These are phyloP conservation scores for Heliangelus exortis DNA, from an alignment of 2,797 vertebrate genomes.

Conservation along the genomic window DNA sequence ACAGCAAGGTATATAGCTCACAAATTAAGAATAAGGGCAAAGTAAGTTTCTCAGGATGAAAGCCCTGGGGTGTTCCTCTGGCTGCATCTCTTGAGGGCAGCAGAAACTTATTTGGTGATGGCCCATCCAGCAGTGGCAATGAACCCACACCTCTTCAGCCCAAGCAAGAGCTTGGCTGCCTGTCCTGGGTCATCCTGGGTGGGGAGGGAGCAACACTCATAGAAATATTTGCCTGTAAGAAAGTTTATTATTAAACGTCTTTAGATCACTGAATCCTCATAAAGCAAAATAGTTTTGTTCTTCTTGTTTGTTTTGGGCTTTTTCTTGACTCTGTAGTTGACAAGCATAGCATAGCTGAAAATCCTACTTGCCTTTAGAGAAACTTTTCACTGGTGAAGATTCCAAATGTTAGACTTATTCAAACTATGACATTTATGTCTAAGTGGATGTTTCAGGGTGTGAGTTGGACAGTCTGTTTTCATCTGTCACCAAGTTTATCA, in stretches of 20 bases:
- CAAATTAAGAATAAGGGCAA: not conserved
- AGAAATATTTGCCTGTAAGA: not conserved
- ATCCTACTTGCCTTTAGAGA: not conserved
- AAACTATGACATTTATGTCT: constrained; percentile 12
- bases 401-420: not conserved
- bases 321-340: not conserved
- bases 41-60: not conserved
- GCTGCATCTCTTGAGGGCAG: not conserved
- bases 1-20: not conserved
- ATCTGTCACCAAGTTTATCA: not conserved
- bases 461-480: not conserved
- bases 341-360: not conserved
- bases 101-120: not conserved
- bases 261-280: not conserved
- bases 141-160: not conserved
- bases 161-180: not conserved
- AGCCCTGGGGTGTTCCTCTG: not conserved
- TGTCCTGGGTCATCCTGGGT: not conserved
- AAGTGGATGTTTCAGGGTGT: not conserved
- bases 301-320: not conserved
- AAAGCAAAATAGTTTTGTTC: not conserved
- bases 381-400: not conserved
- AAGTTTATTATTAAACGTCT: not conserved
- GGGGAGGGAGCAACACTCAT: not conserved
- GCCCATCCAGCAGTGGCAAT: not conserved